These are phyloP conservation scores for Eretmochelys imbricata DNA, from an alignment of 2,113 vertebrate species.

Conservation along the genomic window DNA sequence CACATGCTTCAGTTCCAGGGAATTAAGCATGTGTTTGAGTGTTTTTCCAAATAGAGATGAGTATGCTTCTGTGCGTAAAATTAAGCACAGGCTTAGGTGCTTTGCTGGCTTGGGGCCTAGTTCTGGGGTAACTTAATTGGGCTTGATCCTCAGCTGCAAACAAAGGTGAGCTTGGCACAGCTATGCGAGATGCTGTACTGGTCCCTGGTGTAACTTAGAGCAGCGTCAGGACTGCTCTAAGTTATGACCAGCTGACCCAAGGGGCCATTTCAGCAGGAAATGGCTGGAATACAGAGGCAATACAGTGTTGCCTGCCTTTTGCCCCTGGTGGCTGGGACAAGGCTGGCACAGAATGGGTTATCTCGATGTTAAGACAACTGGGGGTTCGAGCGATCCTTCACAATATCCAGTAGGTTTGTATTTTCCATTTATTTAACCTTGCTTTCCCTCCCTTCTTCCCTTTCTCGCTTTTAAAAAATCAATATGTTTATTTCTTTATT, in stretches of 20 bases:
- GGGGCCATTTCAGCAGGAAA: not conserved
- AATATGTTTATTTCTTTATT: not conserved
- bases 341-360: not conserved
- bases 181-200: not conserved
- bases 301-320: not conserved
- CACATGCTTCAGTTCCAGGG: not conserved
- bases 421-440: not conserved
- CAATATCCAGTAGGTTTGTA: not conserved
- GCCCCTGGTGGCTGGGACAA: not conserved
- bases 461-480: not conserved
- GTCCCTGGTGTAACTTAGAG: not conserved
- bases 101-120: not conserved
- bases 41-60: not conserved
- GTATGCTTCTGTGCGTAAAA: not conserved
- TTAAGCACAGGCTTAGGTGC: not conserved
- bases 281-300: not conserved
- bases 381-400: not conserved
- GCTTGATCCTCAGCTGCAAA: not conserved
- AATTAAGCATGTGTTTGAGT: not conserved
- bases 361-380: too few species aligned
- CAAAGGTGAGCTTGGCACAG: not conserved
- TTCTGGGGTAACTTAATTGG: not conserved
- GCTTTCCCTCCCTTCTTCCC: not conserved
- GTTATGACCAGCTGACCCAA: not conserved
- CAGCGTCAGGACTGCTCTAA: not conserved